A percentile compares a stretch with the other conserved stretches of the same genome.
Conservation (phyloP, 2,113 vertebrate species). For the Nanorana parkeri region DNA sequence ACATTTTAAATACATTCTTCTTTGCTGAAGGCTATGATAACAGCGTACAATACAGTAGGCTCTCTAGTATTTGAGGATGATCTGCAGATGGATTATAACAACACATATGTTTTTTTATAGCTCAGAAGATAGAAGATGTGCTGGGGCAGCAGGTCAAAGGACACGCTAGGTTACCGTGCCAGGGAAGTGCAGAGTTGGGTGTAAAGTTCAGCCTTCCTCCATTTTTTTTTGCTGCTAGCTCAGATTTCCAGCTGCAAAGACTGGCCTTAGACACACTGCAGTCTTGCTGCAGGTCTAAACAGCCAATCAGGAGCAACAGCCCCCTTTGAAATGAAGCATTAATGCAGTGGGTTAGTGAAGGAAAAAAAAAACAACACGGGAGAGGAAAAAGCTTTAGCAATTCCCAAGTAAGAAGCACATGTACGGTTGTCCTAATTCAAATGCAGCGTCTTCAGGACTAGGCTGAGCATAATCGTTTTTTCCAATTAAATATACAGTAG, state of each 20-base stretch:
- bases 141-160: constrained; percentile 2
- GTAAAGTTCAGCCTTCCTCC: constrained; percentile 24
- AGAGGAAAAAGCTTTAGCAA: constrained; percentile 10
- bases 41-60: no score
- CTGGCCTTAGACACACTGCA: constrained; percentile 36
- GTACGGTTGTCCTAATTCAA: not conserved
- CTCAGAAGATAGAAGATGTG: not conserved
- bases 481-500: constrained; percentile 6
- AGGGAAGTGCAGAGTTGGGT: constrained; percentile 25
- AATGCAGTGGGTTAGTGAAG: constrained; percentile 36
- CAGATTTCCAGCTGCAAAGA: constrained; percentile 26
- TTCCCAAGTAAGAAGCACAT: constrained; percentile 9
- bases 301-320: constrained; percentile 46
- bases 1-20: no score
- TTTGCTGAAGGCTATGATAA: no score
- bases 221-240: constrained; percentile 4
- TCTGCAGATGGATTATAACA: no score
- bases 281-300: constrained; percentile 46
- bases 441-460: constrained; percentile 24
- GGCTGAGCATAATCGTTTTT: not conserved
- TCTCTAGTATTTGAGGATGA: no score
- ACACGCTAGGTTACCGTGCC: not conserved
- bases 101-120: no score
- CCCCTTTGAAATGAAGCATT: constrained; percentile 52
- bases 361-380: not conserved